phyloP scores from a whole-genome alignment of 2,113 vertebrate species.

The Cephalophus harveyi region DNA sequence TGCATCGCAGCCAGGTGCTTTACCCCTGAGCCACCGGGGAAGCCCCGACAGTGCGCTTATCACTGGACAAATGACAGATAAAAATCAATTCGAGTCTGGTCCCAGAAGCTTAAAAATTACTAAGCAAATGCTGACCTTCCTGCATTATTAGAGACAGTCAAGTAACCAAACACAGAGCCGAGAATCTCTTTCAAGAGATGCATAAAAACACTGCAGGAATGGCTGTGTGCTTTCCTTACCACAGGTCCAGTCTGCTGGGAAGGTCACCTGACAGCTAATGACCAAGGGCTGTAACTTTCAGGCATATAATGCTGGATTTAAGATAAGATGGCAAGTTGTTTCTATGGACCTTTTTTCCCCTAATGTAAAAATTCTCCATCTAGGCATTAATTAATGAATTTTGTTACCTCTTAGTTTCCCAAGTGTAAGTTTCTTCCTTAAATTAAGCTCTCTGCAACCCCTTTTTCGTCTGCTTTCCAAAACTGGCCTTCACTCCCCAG shows the following conservation, averaged over 20 bases:
- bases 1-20: not conserved
- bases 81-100: conserved; percentile 40
- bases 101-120: conserved; percentile 10
- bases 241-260: not conserved
- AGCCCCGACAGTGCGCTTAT: not conserved
- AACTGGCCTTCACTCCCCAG: not conserved
- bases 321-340: not conserved
- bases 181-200: not conserved
- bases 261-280: not conserved
- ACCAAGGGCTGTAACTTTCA: not conserved
- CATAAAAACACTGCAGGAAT: not conserved
- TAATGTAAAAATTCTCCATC: conserved; percentile 4
- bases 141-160: not conserved
- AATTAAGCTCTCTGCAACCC: not conserved
- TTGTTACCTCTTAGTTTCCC: not conserved
- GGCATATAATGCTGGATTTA: not conserved
- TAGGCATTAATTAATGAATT: not conserved
- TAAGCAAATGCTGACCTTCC: not conserved
- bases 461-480: not conserved
- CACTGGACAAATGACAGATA: conserved; percentile 15
- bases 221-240: not conserved
- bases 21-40: rapidly evolving
- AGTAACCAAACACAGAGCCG: not conserved
- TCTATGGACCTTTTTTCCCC: not conserved
- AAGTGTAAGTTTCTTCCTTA: not conserved